phyloP scores from a whole-genome alignment of 2,113 vertebrate species.

The Neopipo cinnamomea region DNA sequence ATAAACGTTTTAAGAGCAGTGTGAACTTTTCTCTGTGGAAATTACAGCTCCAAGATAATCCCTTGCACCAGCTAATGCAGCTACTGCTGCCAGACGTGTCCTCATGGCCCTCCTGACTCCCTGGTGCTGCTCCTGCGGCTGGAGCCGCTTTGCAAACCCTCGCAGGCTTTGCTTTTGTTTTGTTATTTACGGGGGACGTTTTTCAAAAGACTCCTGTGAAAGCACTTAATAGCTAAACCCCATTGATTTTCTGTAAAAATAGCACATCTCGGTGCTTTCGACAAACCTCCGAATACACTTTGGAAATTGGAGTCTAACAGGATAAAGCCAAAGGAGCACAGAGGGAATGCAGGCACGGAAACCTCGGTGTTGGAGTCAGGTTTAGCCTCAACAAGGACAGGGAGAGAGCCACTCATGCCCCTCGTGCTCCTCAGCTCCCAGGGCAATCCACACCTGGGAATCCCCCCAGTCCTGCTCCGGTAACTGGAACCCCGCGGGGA shows the following conservation, averaged over 20 bases:
- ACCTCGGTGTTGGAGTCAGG: not conserved
- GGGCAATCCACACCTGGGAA: not conserved
- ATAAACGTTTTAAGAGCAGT: conserved; percentile 38
- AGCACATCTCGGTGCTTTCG: not conserved
- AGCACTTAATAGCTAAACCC: conserved; percentile 28
- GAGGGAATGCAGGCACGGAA: not conserved
- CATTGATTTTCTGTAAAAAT: conserved; percentile 51
- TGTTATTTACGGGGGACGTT: not conserved
- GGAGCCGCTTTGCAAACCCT: not conserved
- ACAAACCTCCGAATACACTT: not conserved
- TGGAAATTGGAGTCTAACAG: not conserved
- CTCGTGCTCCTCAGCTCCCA: not conserved
- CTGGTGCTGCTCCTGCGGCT: not conserved
- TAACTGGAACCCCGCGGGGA: accelerated
- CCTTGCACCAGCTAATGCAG: not conserved
- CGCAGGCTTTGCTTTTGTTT: not conserved
- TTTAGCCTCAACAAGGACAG: accelerated
- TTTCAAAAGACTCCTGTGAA: not conserved
- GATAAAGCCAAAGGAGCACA: not conserved
- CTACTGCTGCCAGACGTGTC: not conserved
- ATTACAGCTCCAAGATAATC: conserved; percentile 2
- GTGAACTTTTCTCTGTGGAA: conserved; percentile 42
- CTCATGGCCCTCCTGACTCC: not conserved
- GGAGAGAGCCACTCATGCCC: not conserved
- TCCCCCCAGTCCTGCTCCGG: not conserved